Conservation (phyloP, 2,113 vertebrate genomes). For the Actinemys pallida region DNA sequence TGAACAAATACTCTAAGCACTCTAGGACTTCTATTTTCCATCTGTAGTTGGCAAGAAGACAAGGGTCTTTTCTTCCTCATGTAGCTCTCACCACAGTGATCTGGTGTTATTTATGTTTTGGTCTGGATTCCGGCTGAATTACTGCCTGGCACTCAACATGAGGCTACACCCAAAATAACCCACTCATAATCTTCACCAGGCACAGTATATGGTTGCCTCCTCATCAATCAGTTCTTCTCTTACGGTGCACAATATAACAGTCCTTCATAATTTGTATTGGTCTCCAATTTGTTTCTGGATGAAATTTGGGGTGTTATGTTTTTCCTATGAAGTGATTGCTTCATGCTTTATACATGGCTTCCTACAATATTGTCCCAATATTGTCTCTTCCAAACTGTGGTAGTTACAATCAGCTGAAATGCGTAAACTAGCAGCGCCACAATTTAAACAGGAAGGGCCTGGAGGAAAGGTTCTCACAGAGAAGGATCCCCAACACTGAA, state of each 20-base stretch:
- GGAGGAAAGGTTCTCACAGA: background rate
- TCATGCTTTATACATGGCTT: background rate
- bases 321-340: background rate
- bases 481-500: background rate
- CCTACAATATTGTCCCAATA: background rate
- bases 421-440: background rate
- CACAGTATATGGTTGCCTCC: background rate
- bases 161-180: slow-evolving; percentile 5
- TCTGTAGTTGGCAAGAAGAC: background rate
- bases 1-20: background rate
- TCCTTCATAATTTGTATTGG: background rate
- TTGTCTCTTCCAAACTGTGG: background rate
- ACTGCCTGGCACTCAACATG: background rate
- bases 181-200: slow-evolving; percentile 17
- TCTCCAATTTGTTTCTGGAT: background rate
- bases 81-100: background rate
- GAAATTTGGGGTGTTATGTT: background rate
- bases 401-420: background rate
- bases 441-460: background rate
- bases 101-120: background rate
- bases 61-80: background rate
- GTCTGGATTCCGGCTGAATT: background rate
- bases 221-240: background rate
- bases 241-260: background rate
- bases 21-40: background rate